Base-by-base conservation (phyloP, 1,140 invertebrate genomes). In the Zaprionus ornatus region DNA sequence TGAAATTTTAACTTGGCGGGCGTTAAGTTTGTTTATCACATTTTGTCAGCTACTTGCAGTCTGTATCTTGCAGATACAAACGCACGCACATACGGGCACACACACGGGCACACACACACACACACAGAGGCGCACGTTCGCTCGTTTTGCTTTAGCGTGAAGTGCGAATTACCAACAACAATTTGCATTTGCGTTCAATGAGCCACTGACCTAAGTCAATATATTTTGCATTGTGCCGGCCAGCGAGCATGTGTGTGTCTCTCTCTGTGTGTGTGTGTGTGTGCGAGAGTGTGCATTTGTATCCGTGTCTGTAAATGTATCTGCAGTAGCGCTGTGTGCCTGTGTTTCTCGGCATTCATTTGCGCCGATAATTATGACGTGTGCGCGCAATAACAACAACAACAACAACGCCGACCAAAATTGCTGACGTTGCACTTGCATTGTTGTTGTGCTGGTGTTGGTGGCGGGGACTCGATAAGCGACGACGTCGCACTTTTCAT, bases 171-270 rank as follows among this genome's bases (percentile, higher is more conserved):
- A 85, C 81, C 71, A 86, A 87, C 73, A 85, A 82, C 87, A 85
- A 85, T 91, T 91, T 88, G 88, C 88, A 91, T 91, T 90, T 90
- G 81, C 83, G 88, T 90, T 91, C 88, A 91, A 88, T 91, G 88
- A 91, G 88, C 88, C 88, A 91, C 88, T 91, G 88, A 91, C 88
- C 88, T 91, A 91, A 80, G 88, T 68, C 88, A 91, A 91, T 82
- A 82, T 74, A 90, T 91, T 90, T 90, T 90, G 85, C 86, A 85
- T 90, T 90, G 81, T 79, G 85, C 77, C 54, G 68, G 65, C 60
- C 40, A 7, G 40, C 5, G 40, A 17, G 7, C 35, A 37, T 76
- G 70, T 69, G 23, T 45, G 32, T 32, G 3, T 6, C 25, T 25
- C 9, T 25, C 35, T 19, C 21, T 35, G 17, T 35, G 5, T 60